Base-by-base conservation (phyloP, 2,888 invertebrate species). In the Alentia gelatinosa region DNA sequence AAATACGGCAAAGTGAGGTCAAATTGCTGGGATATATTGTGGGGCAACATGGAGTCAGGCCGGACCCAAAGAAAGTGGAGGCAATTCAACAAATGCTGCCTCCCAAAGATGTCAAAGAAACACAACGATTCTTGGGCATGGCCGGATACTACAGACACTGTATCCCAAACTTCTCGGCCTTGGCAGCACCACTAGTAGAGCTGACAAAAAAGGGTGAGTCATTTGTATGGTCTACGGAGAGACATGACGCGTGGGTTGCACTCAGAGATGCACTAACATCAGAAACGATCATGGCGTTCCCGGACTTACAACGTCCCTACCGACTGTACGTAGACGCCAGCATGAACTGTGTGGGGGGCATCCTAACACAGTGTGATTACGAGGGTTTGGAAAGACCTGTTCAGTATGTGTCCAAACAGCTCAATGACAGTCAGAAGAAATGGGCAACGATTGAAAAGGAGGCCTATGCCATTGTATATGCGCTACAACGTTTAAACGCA, bases 11-110 rank as follows among this genome's bases (percentile, higher is more conserved):
- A 9, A 15, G 23, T 4, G 35, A 26, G 23, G 79, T 90, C 42
- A 91, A 90, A 26, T 91, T 92, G 75, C 79, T 93, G 30, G 93
- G 93, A 5, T 92, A 93, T 84, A 90, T 91, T 15, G 86, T 93
- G 26, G 42, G 63, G 35, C 39, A 7, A 37, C 39, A 92, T 1
- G 92, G 92, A 23, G 91, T 93, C 35, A 26, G 15, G 7, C 42
- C 89, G 5, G 92, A 93, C 47, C 91, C 92, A 5, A 90, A 91
- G 19, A 92, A 92, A 50, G 84, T 92, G n/a, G 30, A 47, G 26
- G 89, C 90, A 68, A 90, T 91, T 23, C 5, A 5, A 3, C 40
- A 88, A 9, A 33, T 90, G 88, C 12, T 4, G 12, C 42, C 56
- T 0, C 91, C 91, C 26, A 63, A 15, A 0, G 30, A 1, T 88